Percentiles rank a stretch among this genome's conserved stretches.
Evolutionary conservation across 2,113 vertebrate genomes (phyloP).

Genomic region (Phalacrocorax brasilianus): DNA sequence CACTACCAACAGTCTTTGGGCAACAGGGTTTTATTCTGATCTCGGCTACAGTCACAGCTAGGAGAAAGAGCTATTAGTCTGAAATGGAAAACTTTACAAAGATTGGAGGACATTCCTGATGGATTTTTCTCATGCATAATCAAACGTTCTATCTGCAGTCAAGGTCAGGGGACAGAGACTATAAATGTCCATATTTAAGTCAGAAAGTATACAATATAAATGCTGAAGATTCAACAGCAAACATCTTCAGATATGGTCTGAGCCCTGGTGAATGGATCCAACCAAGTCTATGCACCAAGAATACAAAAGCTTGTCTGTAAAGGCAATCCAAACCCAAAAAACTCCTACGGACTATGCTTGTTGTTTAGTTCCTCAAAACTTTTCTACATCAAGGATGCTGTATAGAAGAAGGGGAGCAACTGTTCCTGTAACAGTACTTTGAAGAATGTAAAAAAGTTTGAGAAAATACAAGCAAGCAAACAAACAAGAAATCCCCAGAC

Average conservation of each 20-base stretch:
- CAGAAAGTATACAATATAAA: not conserved
- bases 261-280: not conserved
- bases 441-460: not conserved
- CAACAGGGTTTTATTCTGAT: not conserved
- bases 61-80: not conserved
- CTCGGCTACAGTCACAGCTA: not conserved
- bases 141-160: not conserved
- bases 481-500: not conserved
- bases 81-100: not conserved
- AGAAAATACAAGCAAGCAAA: not conserved
- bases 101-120: not conserved
- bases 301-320: not conserved
- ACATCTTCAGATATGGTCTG: not conserved
- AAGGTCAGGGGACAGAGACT: not conserved
- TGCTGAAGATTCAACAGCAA: not conserved
- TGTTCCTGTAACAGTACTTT: not conserved
- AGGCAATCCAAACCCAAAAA: not conserved
- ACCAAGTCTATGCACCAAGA: not conserved
- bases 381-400: not conserved
- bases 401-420: not conserved
- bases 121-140: not conserved
- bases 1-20: not conserved
- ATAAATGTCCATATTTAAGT: not conserved
- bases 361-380: not conserved
- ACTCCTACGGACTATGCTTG: not conserved